Percentiles rank a stretch among this genome's conserved stretches.
Conservation (phyloP, 2,888 invertebrate genomes). For the Leucoma salicis region DNA sequence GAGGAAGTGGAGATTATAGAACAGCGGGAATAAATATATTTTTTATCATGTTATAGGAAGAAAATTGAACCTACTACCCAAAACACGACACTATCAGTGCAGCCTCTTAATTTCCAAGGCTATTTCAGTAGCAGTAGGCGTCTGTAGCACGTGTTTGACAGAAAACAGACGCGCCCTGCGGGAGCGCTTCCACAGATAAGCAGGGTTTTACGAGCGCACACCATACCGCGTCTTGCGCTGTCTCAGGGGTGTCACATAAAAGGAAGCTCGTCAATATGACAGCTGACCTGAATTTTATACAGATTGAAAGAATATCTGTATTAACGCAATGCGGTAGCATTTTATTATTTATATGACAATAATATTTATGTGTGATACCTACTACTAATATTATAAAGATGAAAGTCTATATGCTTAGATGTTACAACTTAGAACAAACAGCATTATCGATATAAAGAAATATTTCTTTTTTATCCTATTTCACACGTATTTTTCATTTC, state of each 20-base stretch:
- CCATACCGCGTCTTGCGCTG: neutral
- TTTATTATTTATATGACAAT: no score
- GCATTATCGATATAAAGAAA: no score
- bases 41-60: no score
- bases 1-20: no score
- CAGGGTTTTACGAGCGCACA: slow-evolving; percentile 14
- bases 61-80: neutral
- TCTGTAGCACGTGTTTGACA: slow-evolving; percentile 10
- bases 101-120: neutral
- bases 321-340: no score
- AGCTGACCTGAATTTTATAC: neutral
- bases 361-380: no score
- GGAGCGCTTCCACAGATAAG: slow-evolving; percentile 26
- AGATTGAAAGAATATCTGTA: neutral
- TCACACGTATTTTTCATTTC: no score
- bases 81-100: neutral
- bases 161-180: slow-evolving; percentile 35
- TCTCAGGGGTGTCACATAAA: slow-evolving; percentile 2
- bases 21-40: no score
- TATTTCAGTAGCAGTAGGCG: slow-evolving; percentile 8
- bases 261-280: neutral
- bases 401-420: no score
- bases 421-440: no score
- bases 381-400: no score
- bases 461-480: no score